Conservation (phyloP, 2,113 vertebrate species). For the Camelus bactrianus region DNA sequence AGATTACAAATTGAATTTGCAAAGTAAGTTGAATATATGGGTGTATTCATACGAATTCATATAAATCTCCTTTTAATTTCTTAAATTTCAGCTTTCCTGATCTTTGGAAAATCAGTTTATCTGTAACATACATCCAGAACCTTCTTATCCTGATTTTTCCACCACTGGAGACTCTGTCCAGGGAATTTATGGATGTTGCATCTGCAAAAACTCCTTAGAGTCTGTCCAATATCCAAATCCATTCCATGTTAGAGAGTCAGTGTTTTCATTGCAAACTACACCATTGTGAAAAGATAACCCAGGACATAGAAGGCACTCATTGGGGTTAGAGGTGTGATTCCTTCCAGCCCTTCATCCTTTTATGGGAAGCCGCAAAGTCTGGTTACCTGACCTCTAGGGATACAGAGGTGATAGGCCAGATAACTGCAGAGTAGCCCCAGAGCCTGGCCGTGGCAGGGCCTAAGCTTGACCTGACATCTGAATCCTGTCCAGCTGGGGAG, state of each 20-base stretch:
- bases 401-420: background rate
- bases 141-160: constrained; percentile 10
- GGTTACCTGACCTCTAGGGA: background rate
- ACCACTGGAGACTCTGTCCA: background rate
- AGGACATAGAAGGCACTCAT: background rate
- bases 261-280: background rate
- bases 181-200: background rate
- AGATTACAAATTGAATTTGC: background rate
- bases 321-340: background rate
- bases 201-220: constrained; percentile 42
- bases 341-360: background rate
- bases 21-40: background rate
- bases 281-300: background rate
- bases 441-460: background rate
- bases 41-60: background rate
- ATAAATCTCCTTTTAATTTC: constrained; percentile 30
- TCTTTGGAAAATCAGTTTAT: constrained; percentile 47
- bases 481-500: constrained; percentile 2
- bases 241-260: constrained; percentile 14
- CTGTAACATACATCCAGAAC: constrained; percentile 19
- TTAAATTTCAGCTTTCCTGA: constrained; percentile 17
- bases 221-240: background rate
- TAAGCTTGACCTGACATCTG: background rate
- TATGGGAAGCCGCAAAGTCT: background rate
- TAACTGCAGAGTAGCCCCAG: background rate